Conservation (phyloP, 2,113 vertebrate species). For the Accipiter cooperii region DNA sequence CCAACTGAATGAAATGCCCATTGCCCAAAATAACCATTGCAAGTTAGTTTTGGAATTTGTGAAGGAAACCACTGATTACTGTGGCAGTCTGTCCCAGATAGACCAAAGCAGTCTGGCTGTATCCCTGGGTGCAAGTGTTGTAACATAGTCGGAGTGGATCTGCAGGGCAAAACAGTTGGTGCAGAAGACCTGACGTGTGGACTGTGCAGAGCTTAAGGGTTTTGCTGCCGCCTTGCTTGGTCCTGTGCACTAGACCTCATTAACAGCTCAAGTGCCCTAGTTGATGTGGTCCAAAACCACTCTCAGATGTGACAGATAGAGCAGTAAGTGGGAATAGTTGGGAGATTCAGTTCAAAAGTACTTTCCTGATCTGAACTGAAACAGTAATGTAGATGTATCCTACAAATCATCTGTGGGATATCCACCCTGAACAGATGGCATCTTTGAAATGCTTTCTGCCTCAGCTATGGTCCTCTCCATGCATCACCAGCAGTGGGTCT, state of each 20-base stretch:
- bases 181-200: neutral
- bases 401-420: neutral
- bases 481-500: neutral
- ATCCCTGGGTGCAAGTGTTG: neutral
- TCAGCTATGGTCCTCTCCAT: neutral
- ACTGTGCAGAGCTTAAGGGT: neutral
- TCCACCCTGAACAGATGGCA: neutral
- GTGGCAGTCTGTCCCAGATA: neutral
- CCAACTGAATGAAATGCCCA: neutral
- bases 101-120: neutral
- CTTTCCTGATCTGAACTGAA: neutral
- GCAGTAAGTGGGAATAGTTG: neutral
- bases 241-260: neutral
- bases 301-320: neutral
- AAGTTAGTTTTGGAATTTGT: neutral
- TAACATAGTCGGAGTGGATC: neutral
- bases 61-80: neutral
- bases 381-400: neutral
- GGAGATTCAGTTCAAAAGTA: neutral
- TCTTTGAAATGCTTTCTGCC: neutral
- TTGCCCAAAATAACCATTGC: neutral
- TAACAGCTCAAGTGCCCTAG: neutral
- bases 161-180: neutral
- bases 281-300: neutral
- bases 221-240: fast-evolving